Evolutionary conservation across 2,797 vertebrate species (phyloP).

Genomic region (Coranthus polyacanthus): DNA sequence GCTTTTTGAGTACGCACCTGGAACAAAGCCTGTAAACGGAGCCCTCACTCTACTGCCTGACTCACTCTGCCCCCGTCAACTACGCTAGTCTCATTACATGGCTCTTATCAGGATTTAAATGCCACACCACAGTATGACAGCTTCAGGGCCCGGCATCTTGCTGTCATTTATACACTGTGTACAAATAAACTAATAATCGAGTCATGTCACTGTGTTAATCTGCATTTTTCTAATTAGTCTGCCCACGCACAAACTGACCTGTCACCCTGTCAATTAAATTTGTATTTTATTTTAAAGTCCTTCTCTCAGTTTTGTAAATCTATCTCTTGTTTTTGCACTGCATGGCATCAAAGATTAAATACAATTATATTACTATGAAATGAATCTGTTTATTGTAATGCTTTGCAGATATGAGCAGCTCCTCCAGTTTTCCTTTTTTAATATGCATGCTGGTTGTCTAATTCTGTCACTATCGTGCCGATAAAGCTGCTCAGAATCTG

Average conservation of each 20-base stretch:
- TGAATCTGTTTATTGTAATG: too few relatives aligned
- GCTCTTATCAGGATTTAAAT: constrained; percentile 61
- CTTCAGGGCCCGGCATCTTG: constrained; percentile 9
- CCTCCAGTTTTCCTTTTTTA: too few relatives aligned
- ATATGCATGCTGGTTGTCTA: too few relatives aligned
- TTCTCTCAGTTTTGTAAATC: too few relatives aligned
- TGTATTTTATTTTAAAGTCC: too few relatives aligned
- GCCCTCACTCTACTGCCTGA: constrained; percentile 60
- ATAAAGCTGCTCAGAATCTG: too few relatives aligned
- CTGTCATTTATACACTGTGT: constrained; percentile 3
- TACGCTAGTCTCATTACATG: constrained; percentile 52
- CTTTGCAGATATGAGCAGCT: too few relatives aligned
- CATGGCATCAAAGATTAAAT: too few relatives aligned
- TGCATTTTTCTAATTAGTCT: not conserved
- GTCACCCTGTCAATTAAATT: not conserved
- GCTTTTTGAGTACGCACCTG: constrained; percentile 62
- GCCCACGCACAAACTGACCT: not conserved
- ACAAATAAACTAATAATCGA: constrained; percentile 3
- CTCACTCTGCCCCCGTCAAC: constrained; percentile 48
- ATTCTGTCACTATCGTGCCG: too few relatives aligned
- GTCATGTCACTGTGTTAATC: not conserved
- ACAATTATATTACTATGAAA: too few relatives aligned
- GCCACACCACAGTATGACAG: constrained; percentile 26
- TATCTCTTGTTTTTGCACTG: too few relatives aligned
- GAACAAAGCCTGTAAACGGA: constrained; percentile 68